Conservation (phyloP, 2,888 invertebrate species). For the Pyrrhosoma nymphula region DNA sequence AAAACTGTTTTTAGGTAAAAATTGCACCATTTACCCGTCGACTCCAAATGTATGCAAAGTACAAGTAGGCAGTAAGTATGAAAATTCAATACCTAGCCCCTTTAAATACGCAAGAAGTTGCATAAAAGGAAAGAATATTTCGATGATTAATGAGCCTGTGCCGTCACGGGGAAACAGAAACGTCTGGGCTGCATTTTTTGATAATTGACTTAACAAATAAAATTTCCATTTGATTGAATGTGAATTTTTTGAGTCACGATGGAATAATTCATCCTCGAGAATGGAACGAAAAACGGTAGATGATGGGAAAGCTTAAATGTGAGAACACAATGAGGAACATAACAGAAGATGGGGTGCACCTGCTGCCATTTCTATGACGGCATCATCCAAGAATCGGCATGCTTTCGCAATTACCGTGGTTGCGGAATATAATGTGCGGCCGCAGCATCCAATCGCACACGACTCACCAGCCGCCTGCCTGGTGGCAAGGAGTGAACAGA, state of each 20-base stretch:
- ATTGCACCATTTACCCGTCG: too few relatives aligned
- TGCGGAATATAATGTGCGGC: not conserved
- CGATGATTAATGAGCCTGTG: too few relatives aligned
- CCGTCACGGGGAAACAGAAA: too few relatives aligned
- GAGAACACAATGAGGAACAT: not conserved
- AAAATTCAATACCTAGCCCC: too few relatives aligned
- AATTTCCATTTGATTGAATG: not conserved
- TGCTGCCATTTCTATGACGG: not conserved
- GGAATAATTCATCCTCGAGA: not conserved
- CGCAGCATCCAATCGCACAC: not conserved
- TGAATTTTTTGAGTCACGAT: not conserved
- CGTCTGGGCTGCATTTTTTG: too few relatives aligned
- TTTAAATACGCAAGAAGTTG: too few relatives aligned
- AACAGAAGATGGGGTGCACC: not conserved
- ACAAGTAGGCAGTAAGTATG: too few relatives aligned
- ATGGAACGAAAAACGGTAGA: not conserved
- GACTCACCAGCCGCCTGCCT: not conserved
- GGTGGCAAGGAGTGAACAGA: too few relatives aligned
- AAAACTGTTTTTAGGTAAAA: too few relatives aligned
- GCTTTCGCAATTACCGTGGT: not conserved
- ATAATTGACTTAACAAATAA: not conserved
- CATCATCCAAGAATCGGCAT: not conserved
- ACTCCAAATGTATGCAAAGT: too few relatives aligned
- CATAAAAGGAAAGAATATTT: too few relatives aligned
- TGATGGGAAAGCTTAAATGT: not conserved